phyloP scores from a whole-genome alignment of 2,797 vertebrate species.

The Cyprinodon diabolis region DNA sequence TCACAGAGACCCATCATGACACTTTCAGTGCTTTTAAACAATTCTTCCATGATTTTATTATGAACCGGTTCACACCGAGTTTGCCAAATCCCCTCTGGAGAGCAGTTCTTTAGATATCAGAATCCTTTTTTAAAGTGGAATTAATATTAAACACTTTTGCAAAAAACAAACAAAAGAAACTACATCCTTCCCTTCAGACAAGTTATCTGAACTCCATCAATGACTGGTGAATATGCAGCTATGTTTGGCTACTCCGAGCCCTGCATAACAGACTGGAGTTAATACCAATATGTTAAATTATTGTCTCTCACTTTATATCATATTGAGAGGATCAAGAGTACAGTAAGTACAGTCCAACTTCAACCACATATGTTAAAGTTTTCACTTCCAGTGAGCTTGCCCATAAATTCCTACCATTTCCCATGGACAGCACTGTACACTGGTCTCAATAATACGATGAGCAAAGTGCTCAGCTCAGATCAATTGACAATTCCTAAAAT shows the following conservation, averaged over 20 bases:
- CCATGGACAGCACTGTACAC: too few relatives aligned
- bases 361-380: background rate
- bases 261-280: conserved; percentile 36
- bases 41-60: conserved; percentile 13
- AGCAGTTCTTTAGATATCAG: too few relatives aligned
- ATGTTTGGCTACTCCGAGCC: conserved; percentile 52
- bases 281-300: conserved; percentile 31
- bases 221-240: conserved; percentile 36
- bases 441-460: too few relatives aligned
- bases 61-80: conserved; percentile 14
- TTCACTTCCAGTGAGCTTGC: too few relatives aligned
- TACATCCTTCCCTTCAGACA: conserved; percentile 19
- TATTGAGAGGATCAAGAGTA: conserved; percentile 27
- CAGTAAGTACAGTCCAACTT: background rate
- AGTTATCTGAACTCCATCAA: conserved; percentile 51
- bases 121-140: conserved; percentile 44
- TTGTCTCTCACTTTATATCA: conserved; percentile 27
- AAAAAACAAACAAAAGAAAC: too few relatives aligned
- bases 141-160: conserved; percentile 33
- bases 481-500: too few relatives aligned
- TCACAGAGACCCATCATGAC: too few relatives aligned
- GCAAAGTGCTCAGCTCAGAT: too few relatives aligned
- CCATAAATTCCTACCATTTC: too few relatives aligned
- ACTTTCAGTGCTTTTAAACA: conserved; percentile 16
- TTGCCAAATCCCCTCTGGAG: too few relatives aligned